Percentiles rank a stretch among this genome's conserved stretches.
phyloP scores from a whole-genome alignment of 2,888 invertebrate genomes.

The Mesodorylaimus sp. region DNA sequence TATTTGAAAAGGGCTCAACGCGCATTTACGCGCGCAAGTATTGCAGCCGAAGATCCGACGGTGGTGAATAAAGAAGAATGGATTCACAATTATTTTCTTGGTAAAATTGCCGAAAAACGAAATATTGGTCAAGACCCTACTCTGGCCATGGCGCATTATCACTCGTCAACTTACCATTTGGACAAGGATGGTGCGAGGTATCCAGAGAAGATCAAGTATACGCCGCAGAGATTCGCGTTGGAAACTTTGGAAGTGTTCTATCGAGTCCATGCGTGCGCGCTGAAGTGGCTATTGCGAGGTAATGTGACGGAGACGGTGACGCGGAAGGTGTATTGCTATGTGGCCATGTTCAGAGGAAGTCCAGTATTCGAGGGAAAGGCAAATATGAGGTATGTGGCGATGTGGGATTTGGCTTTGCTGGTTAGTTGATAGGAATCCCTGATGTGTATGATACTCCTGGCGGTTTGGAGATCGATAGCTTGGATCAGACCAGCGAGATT shows the following conservation, averaged over 20 bases:
- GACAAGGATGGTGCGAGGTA: slow-evolving; percentile 30
- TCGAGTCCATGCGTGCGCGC: slow-evolving; percentile 7
- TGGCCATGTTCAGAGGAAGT: too few relatives aligned
- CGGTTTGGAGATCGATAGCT: too few relatives aligned
- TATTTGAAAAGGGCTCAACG: background rate
- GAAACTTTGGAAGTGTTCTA: slow-evolving; percentile 30
- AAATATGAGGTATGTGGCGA: too few relatives aligned
- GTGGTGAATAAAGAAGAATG: slow-evolving; percentile 59
- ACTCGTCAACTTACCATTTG: slow-evolving; percentile 25
- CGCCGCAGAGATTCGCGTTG: slow-evolving; percentile 26
- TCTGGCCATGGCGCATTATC: background rate
- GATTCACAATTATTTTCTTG: slow-evolving; percentile 85
- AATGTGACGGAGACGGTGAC: too few relatives aligned
- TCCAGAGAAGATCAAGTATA: slow-evolving; percentile 28
- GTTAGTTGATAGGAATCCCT: too few relatives aligned
- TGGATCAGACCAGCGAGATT: too few relatives aligned
- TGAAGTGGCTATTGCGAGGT: slow-evolving; percentile 11
- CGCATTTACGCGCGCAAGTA: background rate
- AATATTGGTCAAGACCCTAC: background rate
- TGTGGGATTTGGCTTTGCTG: too few relatives aligned
- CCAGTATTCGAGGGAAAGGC: too few relatives aligned
- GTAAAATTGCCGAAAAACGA: slow-evolving; percentile 74
- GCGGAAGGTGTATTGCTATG: too few relatives aligned
- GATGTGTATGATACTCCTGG: too few relatives aligned
- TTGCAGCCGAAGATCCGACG: slow-evolving; percentile 17